phyloP scores from a whole-genome alignment of 2,888 invertebrate genomes.

The Rhingia campestris region DNA sequence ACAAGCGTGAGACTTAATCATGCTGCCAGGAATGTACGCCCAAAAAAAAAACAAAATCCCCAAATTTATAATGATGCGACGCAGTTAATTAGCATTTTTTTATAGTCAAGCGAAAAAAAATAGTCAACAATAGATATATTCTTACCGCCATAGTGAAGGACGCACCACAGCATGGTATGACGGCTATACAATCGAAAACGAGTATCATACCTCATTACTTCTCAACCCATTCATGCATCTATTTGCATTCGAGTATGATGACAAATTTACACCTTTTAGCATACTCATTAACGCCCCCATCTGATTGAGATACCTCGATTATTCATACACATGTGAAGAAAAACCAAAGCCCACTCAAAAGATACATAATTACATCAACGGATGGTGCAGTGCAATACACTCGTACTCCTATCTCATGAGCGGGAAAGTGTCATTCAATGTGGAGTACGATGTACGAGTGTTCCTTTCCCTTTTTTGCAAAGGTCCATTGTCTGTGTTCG shows the following conservation, averaged over 20 bases:
- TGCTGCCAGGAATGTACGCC: neutral
- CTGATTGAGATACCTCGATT: conserved; percentile 19
- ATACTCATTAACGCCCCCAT: conserved; percentile 49
- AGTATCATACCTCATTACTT: neutral
- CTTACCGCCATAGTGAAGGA: conserved; percentile 36
- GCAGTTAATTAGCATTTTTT: conserved; percentile 60
- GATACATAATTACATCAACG: no score
- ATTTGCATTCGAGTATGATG: neutral
- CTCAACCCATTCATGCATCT: neutral
- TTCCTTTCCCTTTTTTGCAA: conserved; percentile 58
- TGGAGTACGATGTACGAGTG: conserved; percentile 3
- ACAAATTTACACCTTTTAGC: conserved; percentile 17
- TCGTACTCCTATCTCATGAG: neutral
- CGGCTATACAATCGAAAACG: conserved; percentile 14
- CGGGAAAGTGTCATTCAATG: conserved; percentile 50
- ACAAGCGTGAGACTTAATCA: neutral
- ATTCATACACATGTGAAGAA: conserved; percentile 11
- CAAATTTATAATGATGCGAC: conserved; percentile 27
- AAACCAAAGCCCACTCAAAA: conserved; percentile 1
- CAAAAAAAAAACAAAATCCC: neutral
- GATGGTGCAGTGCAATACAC: neutral
- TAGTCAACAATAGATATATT: conserved; percentile 37
- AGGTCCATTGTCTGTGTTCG: conserved; percentile 24
- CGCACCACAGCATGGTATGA: conserved; percentile 1
- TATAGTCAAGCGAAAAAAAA: conserved; percentile 28